A percentile compares a stretch with the other conserved stretches of the same genome.
Conservation (phyloP, 2,888 invertebrate species). For the Hypsopygia costalis region DNA sequence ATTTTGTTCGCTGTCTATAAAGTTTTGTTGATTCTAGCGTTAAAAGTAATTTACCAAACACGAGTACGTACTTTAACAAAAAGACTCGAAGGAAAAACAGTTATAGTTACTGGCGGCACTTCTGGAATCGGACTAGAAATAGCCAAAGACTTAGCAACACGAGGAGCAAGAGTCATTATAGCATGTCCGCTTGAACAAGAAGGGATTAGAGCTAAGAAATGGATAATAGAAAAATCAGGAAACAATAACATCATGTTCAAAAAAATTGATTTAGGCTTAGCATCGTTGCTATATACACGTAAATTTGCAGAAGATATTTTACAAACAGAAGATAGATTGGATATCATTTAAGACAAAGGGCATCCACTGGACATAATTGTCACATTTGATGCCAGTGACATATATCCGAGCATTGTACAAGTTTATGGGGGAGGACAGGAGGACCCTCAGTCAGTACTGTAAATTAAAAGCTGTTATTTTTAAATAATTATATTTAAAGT, state of each 20-base stretch:
- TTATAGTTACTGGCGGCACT: slow-evolving; percentile 30
- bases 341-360: no score
- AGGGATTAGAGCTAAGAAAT: not conserved
- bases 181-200: not conserved
- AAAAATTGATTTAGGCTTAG: slow-evolving; percentile 7
- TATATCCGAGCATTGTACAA: no score
- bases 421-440: no score
- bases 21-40: not conserved
- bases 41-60: not conserved
- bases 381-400: no score
- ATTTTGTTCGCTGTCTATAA: not conserved
- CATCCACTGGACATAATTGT: no score
- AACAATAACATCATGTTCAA: not conserved
- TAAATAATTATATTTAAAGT: no score
- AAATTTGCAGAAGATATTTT: not conserved
- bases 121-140: slow-evolving; percentile 28
- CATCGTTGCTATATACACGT: slow-evolving; percentile 9
- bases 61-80: not conserved
- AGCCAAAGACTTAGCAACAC: slow-evolving; percentile 25
- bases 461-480: no score
- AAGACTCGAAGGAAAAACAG: slow-evolving; percentile 24
- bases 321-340: not conserved
- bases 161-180: slow-evolving; percentile 30
- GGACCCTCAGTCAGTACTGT: no score
- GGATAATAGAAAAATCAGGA: not conserved